Base-by-base conservation (phyloP, 2,113 vertebrate genomes). In the Noturus placidus region DNA sequence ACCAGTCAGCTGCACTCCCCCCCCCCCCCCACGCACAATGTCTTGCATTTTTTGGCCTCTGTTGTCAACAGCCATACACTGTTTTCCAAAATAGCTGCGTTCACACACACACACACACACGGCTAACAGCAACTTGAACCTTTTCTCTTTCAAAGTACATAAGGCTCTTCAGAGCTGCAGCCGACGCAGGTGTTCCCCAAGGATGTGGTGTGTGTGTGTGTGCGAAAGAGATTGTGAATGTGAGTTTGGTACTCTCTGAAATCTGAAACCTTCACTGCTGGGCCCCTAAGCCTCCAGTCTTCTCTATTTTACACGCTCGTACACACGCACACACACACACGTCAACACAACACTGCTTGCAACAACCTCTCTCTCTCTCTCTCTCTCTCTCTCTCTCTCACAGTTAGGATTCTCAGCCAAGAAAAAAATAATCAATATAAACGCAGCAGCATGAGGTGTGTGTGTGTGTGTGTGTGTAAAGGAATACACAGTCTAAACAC, bases 351-450 rank as follows among this genome's bases (percentile, higher is more conserved):
- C 5, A 19, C 6, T 15, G 52, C 52, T 70, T 82, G 79, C 80
- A 70, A 35, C 13, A 42, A 7, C 61, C 70, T 42, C 38, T 42
- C 38, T 42, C 38, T 63, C 25, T 30, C 35, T n/a, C 57, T 63
- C 14, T 67, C 25, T 46, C 46, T 65, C 27, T 33, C 61, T 38
- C 30, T 78, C 42, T 46, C 59, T 65, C n/a, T 54, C 42, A 25
- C 72, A 27, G 74, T 79, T 77, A 74, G 76, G 72, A 9, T 72
- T 72, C 67, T 15, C 52, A 63, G 56, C 65, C 87, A 88, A 88
- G 77, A 70, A 63, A 54, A 54, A 74, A 87, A 85, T 56, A 81
- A 88, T 88, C 87, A 61, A 86, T 88, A 84, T 38, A 82, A 90
- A 83, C 22, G 42, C 87, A 87, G 69, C 54, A 67, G 42, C 69